phyloP scores from a whole-genome alignment of 2,113 vertebrate species.

The Pangasianodon gigas region DNA sequence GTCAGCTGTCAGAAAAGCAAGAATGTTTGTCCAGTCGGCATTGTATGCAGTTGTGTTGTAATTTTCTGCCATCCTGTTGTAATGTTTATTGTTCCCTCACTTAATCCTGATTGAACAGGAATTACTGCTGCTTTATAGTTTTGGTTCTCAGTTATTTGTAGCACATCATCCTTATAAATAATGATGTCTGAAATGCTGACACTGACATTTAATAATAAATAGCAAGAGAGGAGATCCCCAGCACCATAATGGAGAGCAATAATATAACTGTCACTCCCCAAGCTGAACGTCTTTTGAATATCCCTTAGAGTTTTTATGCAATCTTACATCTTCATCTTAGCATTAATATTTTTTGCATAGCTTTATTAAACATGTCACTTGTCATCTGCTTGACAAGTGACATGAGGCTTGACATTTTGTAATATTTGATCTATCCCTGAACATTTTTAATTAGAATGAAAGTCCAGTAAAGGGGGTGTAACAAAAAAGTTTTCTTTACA shows the following conservation, averaged over 20 bases:
- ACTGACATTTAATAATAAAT: slow-evolving; percentile 63
- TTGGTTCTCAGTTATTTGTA: slow-evolving; percentile 71
- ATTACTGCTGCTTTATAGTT: slow-evolving; percentile 64
- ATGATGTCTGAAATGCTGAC: slow-evolving; percentile 57
- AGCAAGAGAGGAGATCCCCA: slow-evolving; percentile 24
- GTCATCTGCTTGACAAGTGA: background rate
- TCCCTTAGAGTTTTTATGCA: slow-evolving; percentile 6
- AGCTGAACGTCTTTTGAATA: slow-evolving; percentile 17
- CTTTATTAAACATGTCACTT: slow-evolving; percentile 23
- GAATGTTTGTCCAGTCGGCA: background rate
- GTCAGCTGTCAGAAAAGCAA: slow-evolving; percentile 59
- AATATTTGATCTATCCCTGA: background rate
- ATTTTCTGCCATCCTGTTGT: slow-evolving; percentile 39
- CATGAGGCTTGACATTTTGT: background rate
- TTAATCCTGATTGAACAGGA: slow-evolving; percentile 73
- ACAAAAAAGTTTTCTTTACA: background rate
- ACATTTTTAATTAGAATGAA: background rate
- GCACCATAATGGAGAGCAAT: slow-evolving; percentile 56
- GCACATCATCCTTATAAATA: slow-evolving; percentile 64
- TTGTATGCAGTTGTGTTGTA: background rate
- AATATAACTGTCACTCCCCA: slow-evolving; percentile 47
- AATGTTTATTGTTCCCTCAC: slow-evolving; percentile 61
- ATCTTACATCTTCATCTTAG: slow-evolving; percentile 4
- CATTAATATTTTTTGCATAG: slow-evolving; percentile 3
- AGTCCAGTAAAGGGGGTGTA: background rate